These are phyloP conservation scores for Lapara coniferarum DNA, from an alignment of 2,888 invertebrate genomes.

Conservation along the genomic window DNA sequence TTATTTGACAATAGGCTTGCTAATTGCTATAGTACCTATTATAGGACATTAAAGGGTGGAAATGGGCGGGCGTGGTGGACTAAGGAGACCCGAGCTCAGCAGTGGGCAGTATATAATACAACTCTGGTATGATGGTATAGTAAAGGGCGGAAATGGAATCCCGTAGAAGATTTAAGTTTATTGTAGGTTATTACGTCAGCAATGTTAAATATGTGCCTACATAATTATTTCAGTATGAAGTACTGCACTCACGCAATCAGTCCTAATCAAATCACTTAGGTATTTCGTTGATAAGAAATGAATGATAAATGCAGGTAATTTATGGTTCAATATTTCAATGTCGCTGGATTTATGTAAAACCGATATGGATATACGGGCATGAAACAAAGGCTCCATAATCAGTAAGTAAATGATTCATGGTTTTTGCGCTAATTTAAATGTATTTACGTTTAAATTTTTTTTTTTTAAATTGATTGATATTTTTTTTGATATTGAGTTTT, in stretches of 20 bases:
- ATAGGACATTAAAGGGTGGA: too few relatives aligned
- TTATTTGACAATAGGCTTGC: too few relatives aligned
- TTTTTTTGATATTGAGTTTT: too few relatives aligned
- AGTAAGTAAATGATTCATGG: constrained; percentile 4
- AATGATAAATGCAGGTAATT: constrained; percentile 25
- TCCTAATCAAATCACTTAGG: constrained; percentile 18
- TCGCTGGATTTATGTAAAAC: constrained; percentile 25
- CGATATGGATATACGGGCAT: constrained; percentile 26
- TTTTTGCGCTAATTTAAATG: constrained; percentile 8
- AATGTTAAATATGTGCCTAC: not conserved
- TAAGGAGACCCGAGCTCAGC: too few relatives aligned
- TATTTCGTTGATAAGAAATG: constrained; percentile 25
- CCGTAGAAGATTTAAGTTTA: not conserved
- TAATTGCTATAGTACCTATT: too few relatives aligned
- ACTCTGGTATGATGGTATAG: too few relatives aligned
- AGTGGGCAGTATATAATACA: too few relatives aligned
- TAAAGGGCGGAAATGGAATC: not conserved
- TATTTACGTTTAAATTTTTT: not conserved
- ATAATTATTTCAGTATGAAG: not conserved
- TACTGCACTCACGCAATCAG: constrained; percentile 21
- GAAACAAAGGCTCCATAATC: not conserved
- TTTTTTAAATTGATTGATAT: too few relatives aligned
- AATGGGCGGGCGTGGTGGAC: too few relatives aligned
- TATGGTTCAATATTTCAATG: constrained; percentile 27
- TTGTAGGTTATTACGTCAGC: not conserved